Evolutionary conservation across 2,113 vertebrate genomes (phyloP).

Genomic region (Oceanodroma tethys): DNA sequence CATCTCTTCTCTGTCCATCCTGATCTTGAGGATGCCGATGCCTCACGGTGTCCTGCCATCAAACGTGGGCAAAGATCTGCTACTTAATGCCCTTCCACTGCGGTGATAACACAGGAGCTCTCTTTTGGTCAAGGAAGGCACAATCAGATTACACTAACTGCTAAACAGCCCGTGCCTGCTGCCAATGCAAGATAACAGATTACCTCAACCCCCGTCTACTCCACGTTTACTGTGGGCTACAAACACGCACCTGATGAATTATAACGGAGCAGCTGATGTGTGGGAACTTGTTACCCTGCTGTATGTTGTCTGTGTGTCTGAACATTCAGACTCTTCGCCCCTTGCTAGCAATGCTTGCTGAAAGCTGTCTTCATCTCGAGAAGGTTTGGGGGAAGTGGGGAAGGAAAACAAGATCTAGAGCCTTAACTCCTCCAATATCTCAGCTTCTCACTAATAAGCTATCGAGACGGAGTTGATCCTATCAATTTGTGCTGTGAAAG

Average conservation of each 20-base stretch:
- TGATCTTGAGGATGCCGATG: neutral
- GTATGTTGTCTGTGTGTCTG: neutral
- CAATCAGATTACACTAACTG: neutral
- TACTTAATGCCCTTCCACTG: neutral
- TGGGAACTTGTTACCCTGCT: neutral
- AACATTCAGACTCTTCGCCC: neutral
- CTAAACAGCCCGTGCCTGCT: neutral
- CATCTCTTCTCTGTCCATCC: neutral
- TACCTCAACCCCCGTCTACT: neutral
- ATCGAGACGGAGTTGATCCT: slow-evolving; percentile 4
- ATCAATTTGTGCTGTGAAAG: slow-evolving; percentile 14
- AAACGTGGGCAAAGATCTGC: neutral
- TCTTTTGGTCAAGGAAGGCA: neutral
- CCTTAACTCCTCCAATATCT: neutral
- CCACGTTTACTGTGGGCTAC: neutral
- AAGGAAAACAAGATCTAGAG: neutral
- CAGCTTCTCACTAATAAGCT: slow-evolving; percentile 6
- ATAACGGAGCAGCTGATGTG: neutral
- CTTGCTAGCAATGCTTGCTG: neutral
- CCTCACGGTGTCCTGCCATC: neutral
- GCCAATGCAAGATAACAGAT: neutral
- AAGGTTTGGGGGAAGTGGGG: neutral
- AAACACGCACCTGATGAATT: neutral
- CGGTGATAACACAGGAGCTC: neutral
- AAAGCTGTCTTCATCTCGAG: neutral